phyloP scores from a whole-genome alignment of 2,113 vertebrate species.

The Tachycineta bicolor region DNA sequence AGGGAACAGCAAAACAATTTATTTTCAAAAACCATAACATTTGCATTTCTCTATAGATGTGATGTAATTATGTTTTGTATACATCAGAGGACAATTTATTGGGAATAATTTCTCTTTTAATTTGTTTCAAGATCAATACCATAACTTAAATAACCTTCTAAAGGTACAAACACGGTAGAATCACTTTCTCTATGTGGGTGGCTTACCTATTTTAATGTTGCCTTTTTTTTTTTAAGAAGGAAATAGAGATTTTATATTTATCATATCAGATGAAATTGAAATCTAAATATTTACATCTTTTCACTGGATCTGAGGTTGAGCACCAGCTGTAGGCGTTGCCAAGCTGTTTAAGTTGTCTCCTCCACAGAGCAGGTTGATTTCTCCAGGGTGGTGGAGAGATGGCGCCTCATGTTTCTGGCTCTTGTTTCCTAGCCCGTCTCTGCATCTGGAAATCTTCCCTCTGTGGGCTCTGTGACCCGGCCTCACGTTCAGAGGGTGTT shows the following conservation, averaged over 20 bases:
- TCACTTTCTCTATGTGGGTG: background rate
- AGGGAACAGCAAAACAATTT: background rate
- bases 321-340: slow-evolving; percentile 51
- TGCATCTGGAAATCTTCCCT: slow-evolving; percentile 29
- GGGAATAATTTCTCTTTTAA: background rate
- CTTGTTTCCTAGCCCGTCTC: background rate
- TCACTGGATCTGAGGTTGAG: slow-evolving; percentile 47
- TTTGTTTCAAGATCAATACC: background rate
- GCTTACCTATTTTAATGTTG: slow-evolving; percentile 51
- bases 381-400: background rate
- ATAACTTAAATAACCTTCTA: background rate
- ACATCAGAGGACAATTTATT: background rate
- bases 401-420: background rate
- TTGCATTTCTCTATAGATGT: background rate
- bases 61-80: background rate
- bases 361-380: slow-evolving; percentile 17
- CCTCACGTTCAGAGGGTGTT: background rate
- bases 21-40: background rate
- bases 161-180: slow-evolving; percentile 8
- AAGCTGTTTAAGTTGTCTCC: slow-evolving; percentile 47
- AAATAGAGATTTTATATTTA: slow-evolving; percentile 55
- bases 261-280: slow-evolving; percentile 42
- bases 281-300: slow-evolving; percentile 69
- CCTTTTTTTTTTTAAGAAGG: background rate
- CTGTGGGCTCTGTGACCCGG: slow-evolving; percentile 8